Evolutionary conservation across 92 coral and sea anemone species (phyloP).

Genomic region (Diadumene lineata): DNA sequence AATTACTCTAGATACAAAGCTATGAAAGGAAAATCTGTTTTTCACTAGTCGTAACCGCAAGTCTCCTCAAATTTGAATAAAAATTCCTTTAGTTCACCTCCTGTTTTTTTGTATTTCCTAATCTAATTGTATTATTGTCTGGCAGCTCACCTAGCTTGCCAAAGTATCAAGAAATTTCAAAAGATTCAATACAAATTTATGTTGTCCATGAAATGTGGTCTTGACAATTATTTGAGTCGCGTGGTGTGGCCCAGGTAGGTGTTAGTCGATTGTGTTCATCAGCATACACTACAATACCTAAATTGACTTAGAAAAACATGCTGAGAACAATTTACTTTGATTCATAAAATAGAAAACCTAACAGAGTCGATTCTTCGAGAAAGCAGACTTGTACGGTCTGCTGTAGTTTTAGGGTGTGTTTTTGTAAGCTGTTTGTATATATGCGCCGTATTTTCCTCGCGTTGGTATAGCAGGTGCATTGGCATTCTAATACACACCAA

Average conservation of each 20-base stretch:
- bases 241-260: constrained; percentile 6
- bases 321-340: background rate
- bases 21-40: too few species aligned
- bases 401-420: background rate
- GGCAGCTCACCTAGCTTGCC: background rate
- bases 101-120: background rate
- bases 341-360: background rate
- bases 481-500: constrained; percentile 13
- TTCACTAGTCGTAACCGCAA: background rate
- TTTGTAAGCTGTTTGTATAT: background rate
- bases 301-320: constrained; percentile 1
- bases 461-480: constrained; percentile 1
- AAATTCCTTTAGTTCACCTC: background rate
- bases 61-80: background rate
- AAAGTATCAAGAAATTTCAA: background rate
- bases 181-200: constrained; percentile 9
- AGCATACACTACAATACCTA: background rate
- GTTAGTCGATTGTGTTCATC: constrained; percentile 1
- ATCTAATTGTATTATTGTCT: background rate
- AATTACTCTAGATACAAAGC: too few species aligned
- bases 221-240: constrained; percentile 24
- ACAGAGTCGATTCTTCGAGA: background rate
- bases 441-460: background rate
- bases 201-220: background rate
- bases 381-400: background rate